Evolutionary conservation across 2,113 vertebrate genomes (phyloP), one percentile per base, ranked within the genome.

Genomic region (Ochotona curzoniae): DNA sequence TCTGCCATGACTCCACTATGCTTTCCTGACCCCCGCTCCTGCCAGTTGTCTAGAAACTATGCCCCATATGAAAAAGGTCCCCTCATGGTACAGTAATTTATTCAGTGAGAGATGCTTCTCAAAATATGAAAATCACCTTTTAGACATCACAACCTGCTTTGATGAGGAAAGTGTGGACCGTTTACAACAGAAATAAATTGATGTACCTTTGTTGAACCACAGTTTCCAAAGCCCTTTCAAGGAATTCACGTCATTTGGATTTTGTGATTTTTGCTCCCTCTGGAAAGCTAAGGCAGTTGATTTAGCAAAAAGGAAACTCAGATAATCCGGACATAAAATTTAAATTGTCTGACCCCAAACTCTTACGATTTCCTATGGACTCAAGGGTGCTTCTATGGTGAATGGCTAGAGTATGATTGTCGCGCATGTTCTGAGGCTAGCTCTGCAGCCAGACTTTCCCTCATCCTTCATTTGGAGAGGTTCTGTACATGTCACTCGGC

Each of bases 91-190:
- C 66, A 86, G 92, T 89, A 82, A 89, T 87, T 91, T 92, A 87
- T 85, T 95, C 79, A 73, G 79, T 74, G 35, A 95, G 61, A 85
- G 25, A 81, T 83, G 49, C 30, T 83, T 88, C 88, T 96, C 95
- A 94, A 93, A 88, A 86, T 92, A 86, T 75, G 71, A 93, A 83
- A 87, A 78, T 75, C 64, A 76, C 66, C 76, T 87, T 93, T 83
- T 79, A 91, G 74, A 60, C 15, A 85, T 76, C 26, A 28, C n/a
- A 80, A 28, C 20, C 92, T 82, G 38, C 51, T 92, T 64, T 32
- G 71, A 86, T 35, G 17, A 66, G 47, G 54, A 79, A 75, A 60
- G 17, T 71, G 30, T 73, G 30, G 85, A 67, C 54, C 44, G 25
- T 89, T 63, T n/a, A 38, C 28, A 87, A 3, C 13, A n/a, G 28